Evolutionary conservation across 2,797 vertebrate genomes (phyloP).

Genomic region (Gobionotothen gibberifrons): DNA sequence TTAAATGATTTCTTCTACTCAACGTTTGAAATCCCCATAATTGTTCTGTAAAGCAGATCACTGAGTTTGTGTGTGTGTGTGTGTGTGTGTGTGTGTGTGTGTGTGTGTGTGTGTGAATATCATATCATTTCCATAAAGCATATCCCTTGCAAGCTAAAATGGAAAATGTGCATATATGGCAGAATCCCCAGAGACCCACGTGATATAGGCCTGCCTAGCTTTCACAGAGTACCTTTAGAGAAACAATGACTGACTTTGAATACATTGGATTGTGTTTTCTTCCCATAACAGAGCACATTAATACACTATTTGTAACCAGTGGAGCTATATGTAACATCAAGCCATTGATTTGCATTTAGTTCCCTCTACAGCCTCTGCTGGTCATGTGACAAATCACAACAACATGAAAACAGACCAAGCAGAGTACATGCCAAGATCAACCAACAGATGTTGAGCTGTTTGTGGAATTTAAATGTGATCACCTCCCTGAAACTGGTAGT

Average conservation of each 20-base stretch:
- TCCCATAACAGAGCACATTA: neutral
- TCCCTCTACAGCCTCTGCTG: neutral
- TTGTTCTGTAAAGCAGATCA: constrained; percentile 15
- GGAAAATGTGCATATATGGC: constrained; percentile 37
- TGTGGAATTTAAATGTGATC: constrained; percentile 12
- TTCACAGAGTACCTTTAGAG: constrained; percentile 22
- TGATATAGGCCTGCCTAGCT: constrained; percentile 6
- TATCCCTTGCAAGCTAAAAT: constrained; percentile 37
- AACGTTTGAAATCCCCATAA: constrained; percentile 40
- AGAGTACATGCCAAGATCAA: neutral
- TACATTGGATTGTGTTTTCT: neutral
- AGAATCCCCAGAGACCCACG: constrained; percentile 35
- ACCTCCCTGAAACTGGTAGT: neutral
- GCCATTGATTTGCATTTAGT: neutral
- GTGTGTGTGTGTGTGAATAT: neutral
- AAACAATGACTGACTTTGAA: constrained; percentile 20
- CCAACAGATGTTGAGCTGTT: neutral
- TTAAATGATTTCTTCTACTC: constrained; percentile 28
- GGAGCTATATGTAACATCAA: neutral
- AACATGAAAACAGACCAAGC: neutral
- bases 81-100: neutral
- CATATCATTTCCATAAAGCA: constrained; percentile 33
- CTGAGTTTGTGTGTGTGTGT: neutral
- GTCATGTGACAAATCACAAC: neutral
- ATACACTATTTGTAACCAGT: neutral